These are phyloP conservation scores for Amphimedon queenslandica DNA, from an alignment of 37 sponge, comb jelly and placozoan species.

Conservation along the genomic window DNA sequence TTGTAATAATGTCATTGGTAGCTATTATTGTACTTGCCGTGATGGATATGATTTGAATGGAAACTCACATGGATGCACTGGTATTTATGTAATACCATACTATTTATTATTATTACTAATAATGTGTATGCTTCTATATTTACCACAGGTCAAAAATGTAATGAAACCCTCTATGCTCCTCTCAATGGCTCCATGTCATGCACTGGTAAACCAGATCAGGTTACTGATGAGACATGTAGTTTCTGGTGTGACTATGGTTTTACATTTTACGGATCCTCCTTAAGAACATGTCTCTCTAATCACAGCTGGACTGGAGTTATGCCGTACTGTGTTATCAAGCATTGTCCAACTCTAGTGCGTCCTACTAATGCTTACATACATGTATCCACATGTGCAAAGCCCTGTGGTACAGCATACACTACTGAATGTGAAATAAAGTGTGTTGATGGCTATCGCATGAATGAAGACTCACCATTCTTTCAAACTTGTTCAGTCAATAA, in stretches of 20 bases:
- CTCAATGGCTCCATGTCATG: background rate
- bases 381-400: background rate
- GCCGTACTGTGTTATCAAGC: background rate
- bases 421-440: background rate
- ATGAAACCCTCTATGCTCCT: background rate
- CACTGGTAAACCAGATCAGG: background rate
- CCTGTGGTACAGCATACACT: background rate
- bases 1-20: conserved; percentile 41
- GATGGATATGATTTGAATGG: conserved; percentile 37
- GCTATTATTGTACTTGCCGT: conserved; percentile 25
- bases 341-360: background rate
- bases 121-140: background rate
- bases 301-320: background rate
- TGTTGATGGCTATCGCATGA: background rate
- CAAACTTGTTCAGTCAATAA: background rate
- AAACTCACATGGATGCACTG: background rate
- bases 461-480: background rate
- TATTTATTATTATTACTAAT: too few relatives aligned
- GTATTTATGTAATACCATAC: too few relatives aligned
- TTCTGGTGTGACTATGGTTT: background rate
- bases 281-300: background rate
- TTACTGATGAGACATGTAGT: background rate
- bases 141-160: background rate
- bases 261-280: background rate
- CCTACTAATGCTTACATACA: background rate